Percentiles rank a stretch among this genome's conserved stretches.
These are phyloP conservation scores for Orientallactaga sibirica DNA, from an alignment of 2,797 vertebrate genomes.

Conservation along the genomic window DNA sequence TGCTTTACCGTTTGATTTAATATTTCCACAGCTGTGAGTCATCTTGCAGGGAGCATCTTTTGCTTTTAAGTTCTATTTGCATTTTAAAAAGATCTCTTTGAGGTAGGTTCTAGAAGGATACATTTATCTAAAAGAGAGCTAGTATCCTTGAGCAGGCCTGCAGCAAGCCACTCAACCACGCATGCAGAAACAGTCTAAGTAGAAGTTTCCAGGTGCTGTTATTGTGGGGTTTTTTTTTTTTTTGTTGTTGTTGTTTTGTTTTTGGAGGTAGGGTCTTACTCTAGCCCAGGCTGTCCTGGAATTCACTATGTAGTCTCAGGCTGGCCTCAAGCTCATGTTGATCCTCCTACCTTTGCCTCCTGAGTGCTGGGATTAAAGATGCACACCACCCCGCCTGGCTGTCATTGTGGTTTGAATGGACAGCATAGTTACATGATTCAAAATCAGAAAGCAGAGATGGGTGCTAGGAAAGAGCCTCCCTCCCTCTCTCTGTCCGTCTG, in stretches of 20 bases:
- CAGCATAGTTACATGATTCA: background rate
- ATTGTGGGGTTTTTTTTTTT: background rate
- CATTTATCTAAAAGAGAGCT: background rate
- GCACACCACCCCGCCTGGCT: no score
- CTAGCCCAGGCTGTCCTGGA: no score
- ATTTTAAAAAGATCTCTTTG: background rate
- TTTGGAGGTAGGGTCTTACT: no score
- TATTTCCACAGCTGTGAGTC: background rate
- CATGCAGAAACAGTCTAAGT: background rate
- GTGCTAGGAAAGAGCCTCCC: accelerated
- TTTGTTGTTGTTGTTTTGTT: no score
- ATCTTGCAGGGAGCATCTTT: background rate
- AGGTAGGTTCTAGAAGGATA: background rate
- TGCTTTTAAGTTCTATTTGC: background rate
- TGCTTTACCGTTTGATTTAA: background rate
- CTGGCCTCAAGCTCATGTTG: no score
- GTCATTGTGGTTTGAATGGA: no score
- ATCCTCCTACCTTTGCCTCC: no score
- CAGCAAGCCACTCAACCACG: background rate
- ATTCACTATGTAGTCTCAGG: no score
- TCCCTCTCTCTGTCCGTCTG: background rate
- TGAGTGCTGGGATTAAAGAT: no score
- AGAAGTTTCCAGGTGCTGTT: background rate
- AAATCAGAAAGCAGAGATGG: background rate
- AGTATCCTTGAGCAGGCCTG: background rate